Percentiles rank a stretch among this genome's conserved stretches.
These are phyloP conservation scores for Forbesichthys agassizii DNA, from an alignment of 2,113 vertebrate species.

Conservation along the genomic window DNA sequence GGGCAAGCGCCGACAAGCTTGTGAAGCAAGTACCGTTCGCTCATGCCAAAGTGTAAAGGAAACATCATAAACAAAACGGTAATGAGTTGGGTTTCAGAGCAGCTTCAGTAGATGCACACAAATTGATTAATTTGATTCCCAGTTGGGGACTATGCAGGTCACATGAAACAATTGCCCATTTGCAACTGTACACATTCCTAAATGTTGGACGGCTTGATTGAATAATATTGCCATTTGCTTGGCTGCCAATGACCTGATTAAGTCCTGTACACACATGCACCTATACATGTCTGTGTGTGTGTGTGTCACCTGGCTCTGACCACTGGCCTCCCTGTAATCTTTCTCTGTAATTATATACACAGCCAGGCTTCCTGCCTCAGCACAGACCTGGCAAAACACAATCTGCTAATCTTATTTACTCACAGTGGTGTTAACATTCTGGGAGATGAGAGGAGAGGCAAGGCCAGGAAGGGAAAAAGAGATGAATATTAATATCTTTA, in stretches of 20 bases:
- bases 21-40: conserved; percentile 16
- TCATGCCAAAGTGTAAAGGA: not conserved
- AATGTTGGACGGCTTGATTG: not conserved
- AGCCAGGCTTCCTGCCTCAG: conserved; percentile 72
- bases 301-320: conserved; percentile 52
- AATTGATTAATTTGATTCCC: not conserved
- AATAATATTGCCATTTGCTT: conserved; percentile 26
- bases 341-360: conserved; percentile 74
- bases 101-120: not conserved
- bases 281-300: conserved; percentile 42
- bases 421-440: conserved; percentile 62
- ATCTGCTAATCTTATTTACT: conserved; percentile 75
- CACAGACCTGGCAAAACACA: conserved; percentile 75
- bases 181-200: not conserved
- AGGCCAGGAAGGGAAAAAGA: conserved; percentile 12
- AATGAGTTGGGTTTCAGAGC: not conserved
- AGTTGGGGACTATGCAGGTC: too few species aligned
- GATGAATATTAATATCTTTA: not conserved
- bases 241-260: conserved; percentile 35
- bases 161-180: not conserved
- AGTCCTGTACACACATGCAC: conserved; percentile 44
- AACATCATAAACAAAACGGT: not conserved
- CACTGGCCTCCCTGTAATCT: conserved; percentile 67
- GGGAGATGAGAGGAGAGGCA: conserved; percentile 25
- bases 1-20: conserved; percentile 41